Base-by-base conservation (phyloP, 2,113 vertebrate species). In the Psittacus erithacus region DNA sequence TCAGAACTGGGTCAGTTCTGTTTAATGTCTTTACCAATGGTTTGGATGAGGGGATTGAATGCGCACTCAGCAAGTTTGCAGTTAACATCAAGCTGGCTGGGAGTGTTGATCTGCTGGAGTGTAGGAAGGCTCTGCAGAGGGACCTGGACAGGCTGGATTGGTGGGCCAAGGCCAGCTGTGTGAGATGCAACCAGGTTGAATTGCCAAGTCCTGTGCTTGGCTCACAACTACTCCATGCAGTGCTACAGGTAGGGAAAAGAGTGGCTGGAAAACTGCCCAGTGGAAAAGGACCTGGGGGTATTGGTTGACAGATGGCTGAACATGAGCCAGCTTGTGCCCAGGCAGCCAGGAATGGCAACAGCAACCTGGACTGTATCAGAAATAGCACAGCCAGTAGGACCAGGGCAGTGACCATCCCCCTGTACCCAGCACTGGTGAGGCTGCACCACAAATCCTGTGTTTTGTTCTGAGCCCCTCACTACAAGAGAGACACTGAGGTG, bases 91-190 rank as follows among this genome's bases (percentile, higher is more conserved):
- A 35, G 28, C 1, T 81, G n/a, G 18, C 9, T 7, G 4, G 35
- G 27, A 15, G 4, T 23, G 31, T 31, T 71, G 69, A 18, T 15
- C 23, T 85, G 13, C 41, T 53, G 7, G 35, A 67, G 27, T 14
- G 20, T 4, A 20, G 27, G 6, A 69, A 57, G 28, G 24, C 5
- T 59, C 43, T 81, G 9, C 52, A 89, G 81, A 46, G 6, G 6
- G 17, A 39, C 50, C n/a, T 50, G 52, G 23, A 22, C 69, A 71
- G 27, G 17, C 23, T 63, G 35, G 35, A 57, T 62, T 2, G 0
- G 8, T 41, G 64, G 7, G 8, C 15, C 0, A 1, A 81, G 63
- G 44, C 14, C 35, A 65, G 0, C 0, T 9, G 10, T 7, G 10
- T 12, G 29, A 79, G 6, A 9, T 11, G 50, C 10, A 63, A 18